Evolutionary conservation across 1,140 invertebrate genomes (phyloP), one percentile per base, ranked within the genome.

Genomic region (Sycobia sp.): DNA sequence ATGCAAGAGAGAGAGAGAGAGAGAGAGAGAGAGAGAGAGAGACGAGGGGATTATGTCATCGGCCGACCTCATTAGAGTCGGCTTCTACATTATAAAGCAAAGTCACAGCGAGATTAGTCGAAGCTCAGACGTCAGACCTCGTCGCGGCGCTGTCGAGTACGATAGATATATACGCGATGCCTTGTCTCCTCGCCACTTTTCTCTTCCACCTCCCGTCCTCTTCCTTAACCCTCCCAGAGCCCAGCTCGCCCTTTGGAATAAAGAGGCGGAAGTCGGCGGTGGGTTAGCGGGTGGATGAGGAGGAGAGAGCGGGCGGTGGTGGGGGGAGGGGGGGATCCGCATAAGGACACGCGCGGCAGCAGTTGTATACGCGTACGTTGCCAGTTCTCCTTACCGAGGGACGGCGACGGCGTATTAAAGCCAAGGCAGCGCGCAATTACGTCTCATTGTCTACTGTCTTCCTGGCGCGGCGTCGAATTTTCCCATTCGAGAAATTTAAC

Each of bases 401-500:
- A 4, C n/a, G 8, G 23, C 34, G n/a, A 22, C n/a, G n/a, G 20
- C 23, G 11, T 7, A 18, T n/a, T n/a, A 2, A 27, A 13, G 36
- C 2, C 9, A 32, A 32, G 0, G 13, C 32, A n/a, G n/a, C 47
- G 51, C 22, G 51, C 60, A 62, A 62, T 62, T 62, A 62, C 51
- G 51, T 9, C 60, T 56, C 49, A 62, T 62, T 62, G 60, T 49
- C 18, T 54, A 16, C 18, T 16, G 36, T 29, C 14, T 20, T 18
- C 44, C 49, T n/a, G 1, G 18, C 44, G 29, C 34, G n/a, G 49
- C 51, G 43, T 62, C 51, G 43, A 62, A 62, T 56, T 62, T n/a
- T 56, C 23, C 34, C 53, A 49, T 62, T 56, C 32, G 43, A 62
- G 50, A 62, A 62, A 62, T 25, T 62, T 62, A 62, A 62, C 59